These are phyloP conservation scores for Trichopoda pennipes DNA, from an alignment of 2,888 invertebrate species.

Conservation along the genomic window DNA sequence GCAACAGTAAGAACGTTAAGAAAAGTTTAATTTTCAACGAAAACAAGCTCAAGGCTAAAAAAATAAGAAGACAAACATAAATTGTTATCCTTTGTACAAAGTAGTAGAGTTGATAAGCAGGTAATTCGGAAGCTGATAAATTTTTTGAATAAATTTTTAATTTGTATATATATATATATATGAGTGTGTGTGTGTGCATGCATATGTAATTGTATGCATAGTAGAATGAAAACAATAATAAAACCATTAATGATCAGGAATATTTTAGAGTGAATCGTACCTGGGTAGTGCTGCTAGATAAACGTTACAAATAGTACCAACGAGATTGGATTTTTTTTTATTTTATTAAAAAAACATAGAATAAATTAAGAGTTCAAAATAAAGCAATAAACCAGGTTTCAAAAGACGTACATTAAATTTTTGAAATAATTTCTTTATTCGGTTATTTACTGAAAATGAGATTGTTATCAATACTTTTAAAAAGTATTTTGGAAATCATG, in stretches of 20 bases:
- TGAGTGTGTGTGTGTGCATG: no score
- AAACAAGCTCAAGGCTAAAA: constrained; percentile 60
- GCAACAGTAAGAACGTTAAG: constrained; percentile 18
- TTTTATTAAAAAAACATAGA: no score
- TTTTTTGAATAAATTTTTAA: constrained; percentile 68
- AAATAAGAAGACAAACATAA: constrained; percentile 1
- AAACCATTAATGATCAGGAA: neutral
- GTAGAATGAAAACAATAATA: neutral
- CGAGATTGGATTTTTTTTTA: neutral
- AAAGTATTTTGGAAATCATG: no score
- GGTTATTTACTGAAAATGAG: no score
- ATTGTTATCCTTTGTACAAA: constrained; percentile 54
- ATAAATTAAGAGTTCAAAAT: no score
- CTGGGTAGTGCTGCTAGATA: constrained; percentile 15
- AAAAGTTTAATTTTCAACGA: constrained; percentile 11
- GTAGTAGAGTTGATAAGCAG: constrained; percentile 69
- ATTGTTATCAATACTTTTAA: no score
- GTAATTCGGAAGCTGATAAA: constrained; percentile 79
- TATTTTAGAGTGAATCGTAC: constrained; percentile 3
- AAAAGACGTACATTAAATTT: no score
- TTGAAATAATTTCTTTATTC: no score
- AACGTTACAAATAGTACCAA: constrained; percentile 14
- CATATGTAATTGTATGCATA: no score
- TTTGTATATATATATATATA: constrained; percentile 5
- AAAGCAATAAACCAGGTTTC: no score